A percentile compares a stretch with the other conserved stretches of the same genome.
Conservation (phyloP, 2,797 vertebrate species). For the Sus cebifrons region DNA sequence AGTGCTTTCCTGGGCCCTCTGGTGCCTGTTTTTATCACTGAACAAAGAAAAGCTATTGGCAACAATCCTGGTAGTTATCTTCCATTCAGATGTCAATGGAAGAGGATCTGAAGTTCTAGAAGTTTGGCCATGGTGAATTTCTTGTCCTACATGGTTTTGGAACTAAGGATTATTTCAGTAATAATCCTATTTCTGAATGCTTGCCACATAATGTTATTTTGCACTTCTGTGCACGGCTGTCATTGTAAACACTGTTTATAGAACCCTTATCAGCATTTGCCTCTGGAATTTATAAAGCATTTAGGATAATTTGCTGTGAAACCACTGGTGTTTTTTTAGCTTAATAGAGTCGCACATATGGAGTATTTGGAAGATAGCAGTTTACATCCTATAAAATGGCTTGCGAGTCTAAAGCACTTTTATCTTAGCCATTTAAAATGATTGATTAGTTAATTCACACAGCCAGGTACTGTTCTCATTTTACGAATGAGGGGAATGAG, state of each 20-base stretch:
- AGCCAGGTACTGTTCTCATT: constrained; percentile 75
- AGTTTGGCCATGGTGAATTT: constrained; percentile 40
- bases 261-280: constrained; percentile 81
- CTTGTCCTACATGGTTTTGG: constrained; percentile 42
- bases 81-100: constrained; percentile 61
- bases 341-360: constrained; percentile 77
- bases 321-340: constrained; percentile 58
- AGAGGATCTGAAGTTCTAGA: constrained; percentile 64
- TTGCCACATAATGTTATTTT: constrained; percentile 70
- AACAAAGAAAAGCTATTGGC: constrained; percentile 63
- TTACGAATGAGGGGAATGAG: constrained; percentile 72
- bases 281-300: constrained; percentile 82
- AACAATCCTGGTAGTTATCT: constrained; percentile 19
- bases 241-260: constrained; percentile 82
- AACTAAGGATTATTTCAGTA: constrained; percentile 63
- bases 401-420: constrained; percentile 69
- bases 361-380: constrained; percentile 68
- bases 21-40: constrained; percentile 60
- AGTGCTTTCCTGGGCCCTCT: constrained; percentile 2
- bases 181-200: constrained; percentile 75
- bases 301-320: constrained; percentile 81
- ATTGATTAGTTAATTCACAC: constrained; percentile 77
- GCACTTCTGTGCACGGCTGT: constrained; percentile 58
- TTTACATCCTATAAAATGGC: constrained; percentile 77
- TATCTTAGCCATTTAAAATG: constrained; percentile 80